Evolutionary conservation across 2,888 invertebrate species (phyloP), one percentile per base, ranked within the genome.

Genomic region (Aphodius sticticus): DNA sequence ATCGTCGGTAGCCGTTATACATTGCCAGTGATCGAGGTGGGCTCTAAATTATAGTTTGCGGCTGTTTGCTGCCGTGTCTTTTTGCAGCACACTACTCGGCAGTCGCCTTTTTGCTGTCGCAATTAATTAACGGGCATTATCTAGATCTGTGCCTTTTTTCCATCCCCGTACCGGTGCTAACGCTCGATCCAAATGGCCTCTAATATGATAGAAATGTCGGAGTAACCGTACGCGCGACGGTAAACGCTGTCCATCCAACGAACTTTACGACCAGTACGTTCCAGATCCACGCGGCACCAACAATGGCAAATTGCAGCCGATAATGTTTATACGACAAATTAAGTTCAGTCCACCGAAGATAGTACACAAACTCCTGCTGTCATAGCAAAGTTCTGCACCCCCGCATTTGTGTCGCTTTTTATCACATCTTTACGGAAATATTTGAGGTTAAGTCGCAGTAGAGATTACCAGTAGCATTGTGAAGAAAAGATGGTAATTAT

Each of bases 171-270:
- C 82, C 80, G 77, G 81, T 77, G 79, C 81, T 78, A 81, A 82
- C 74, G 53, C 74, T 74, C 74, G 74, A 7, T 37, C 74, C 37
- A 83, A 84, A 84, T 84, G 82, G 82, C 75, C 82, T 81, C 81
- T 84, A 83, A 84, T 85, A 84, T 84, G 84, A 84, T 85, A 85
- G 84, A 85, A 85, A 85, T 84, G 84, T 84, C 84, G 84, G 83
- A 83, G 84, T 84, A 85, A 85, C 85, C 84, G 86, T 86, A 86
- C 84, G 85, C 85, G 85, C 85, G 85, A 85, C 86, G 84, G 86
- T 85, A 53, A 53, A 53, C 53, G 53, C 12, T 53, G 9, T 53
- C 53, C 53, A 53, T 53, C 53, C 85, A 82, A 84, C 84, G 84
- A 83, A 85, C 84, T 85, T 86, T 84, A 86, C 85, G 86, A 85